phyloP scores from a whole-genome alignment of 2,113 vertebrate genomes.

The Lucifuga dentata region DNA sequence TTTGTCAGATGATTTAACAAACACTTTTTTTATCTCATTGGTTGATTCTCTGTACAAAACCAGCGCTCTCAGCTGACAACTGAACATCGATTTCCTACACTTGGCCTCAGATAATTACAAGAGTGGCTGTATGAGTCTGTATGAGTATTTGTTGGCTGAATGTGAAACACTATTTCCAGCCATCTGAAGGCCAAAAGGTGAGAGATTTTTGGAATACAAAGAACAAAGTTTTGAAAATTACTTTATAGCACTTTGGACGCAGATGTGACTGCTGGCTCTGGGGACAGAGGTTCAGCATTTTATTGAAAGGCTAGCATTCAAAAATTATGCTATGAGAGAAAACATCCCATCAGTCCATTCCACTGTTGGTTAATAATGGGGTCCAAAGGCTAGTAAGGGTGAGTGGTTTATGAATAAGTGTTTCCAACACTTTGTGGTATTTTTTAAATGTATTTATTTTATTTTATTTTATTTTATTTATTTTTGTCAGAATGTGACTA shows the following conservation, averaged over 20 bases:
- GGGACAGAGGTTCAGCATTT: constrained; percentile 34
- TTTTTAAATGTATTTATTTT: too few relatives aligned
- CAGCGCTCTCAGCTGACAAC: constrained; percentile 27
- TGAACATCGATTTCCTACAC: constrained; percentile 20
- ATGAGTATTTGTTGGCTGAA: constrained; percentile 26
- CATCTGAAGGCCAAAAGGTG: constrained; percentile 17
- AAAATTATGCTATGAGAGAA: constrained; percentile 26
- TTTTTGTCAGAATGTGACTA: constrained; percentile 1
- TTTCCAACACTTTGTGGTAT: too few relatives aligned
- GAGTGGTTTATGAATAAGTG: background rate
- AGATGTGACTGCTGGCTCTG: background rate
- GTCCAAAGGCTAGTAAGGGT: background rate
- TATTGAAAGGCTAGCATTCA: constrained; percentile 24
- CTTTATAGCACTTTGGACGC: constrained; percentile 35
- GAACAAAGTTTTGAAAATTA: constrained; percentile 10
- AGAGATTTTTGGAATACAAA: constrained; percentile 32
- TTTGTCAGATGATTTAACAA: constrained; percentile 26
- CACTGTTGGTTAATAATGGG: constrained; percentile 11
- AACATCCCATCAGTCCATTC: background rate
- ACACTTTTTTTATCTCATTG: constrained; percentile 18
- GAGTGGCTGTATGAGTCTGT: constrained; percentile 30
- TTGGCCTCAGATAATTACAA: constrained; percentile 5
- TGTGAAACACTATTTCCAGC: constrained; percentile 15
- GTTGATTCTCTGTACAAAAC: background rate
- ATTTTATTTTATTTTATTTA: too few relatives aligned